A percentile compares a stretch with the other conserved stretches of the same genome.
Evolutionary conservation across 2,113 vertebrate genomes (phyloP).

Genomic region (Acrocephalus kingi): DNA sequence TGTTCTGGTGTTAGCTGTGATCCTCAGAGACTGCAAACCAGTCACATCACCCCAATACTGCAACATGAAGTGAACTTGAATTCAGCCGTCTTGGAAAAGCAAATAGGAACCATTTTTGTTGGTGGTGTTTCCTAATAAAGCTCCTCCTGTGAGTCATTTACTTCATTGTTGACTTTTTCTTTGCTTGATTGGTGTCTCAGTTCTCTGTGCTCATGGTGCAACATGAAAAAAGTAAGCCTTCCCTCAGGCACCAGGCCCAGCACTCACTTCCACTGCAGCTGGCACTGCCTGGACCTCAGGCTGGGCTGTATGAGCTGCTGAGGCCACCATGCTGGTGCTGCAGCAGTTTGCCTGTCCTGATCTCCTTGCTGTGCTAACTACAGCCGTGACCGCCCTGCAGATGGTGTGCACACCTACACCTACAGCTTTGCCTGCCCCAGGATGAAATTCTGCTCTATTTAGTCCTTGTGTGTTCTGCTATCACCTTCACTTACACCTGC

Average conservation of each 20-base stretch:
- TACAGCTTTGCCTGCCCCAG: not conserved
- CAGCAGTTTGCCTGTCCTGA: not conserved
- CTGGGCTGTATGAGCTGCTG: not conserved
- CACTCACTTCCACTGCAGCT: fast-evolving
- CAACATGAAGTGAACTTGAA: not conserved
- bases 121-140: not conserved
- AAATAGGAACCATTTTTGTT: not conserved
- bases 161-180: not conserved
- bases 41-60: not conserved
- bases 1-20: not conserved
- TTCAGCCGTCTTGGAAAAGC: not conserved
- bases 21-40: not conserved
- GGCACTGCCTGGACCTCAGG: not conserved
- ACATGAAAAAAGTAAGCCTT: not conserved
- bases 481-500: not conserved
- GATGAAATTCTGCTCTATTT: not conserved
- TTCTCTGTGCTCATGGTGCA: not conserved
- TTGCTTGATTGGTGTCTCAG: fast-evolving
- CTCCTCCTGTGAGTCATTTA: not conserved
- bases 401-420: too few relatives aligned
- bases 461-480: not conserved
- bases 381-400: not conserved
- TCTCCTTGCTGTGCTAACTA: not conserved
- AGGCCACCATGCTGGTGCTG: not conserved
- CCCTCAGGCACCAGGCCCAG: not conserved